These are phyloP conservation scores for Mycetomoellerius zeteki DNA, from an alignment of 1,140 invertebrate genomes.

Conservation along the genomic window DNA sequence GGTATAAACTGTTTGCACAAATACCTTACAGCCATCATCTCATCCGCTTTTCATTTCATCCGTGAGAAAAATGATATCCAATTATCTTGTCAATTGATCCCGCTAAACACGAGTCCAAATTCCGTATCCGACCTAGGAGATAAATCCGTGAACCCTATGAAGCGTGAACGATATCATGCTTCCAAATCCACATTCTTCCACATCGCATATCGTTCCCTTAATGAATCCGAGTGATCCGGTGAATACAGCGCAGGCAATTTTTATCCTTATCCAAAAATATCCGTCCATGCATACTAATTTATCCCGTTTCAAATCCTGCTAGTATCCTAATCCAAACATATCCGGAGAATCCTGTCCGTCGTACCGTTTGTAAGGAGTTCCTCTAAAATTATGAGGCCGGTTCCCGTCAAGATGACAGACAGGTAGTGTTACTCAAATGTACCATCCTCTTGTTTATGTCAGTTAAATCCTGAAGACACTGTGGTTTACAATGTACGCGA, in stretches of 20 bases:
- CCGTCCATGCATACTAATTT: slow-evolving; percentile 74
- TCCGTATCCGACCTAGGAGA: slow-evolving; percentile 79
- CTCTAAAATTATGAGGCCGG: slow-evolving; percentile 71
- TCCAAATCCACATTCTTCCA: slow-evolving; percentile 80
- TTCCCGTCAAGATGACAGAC: slow-evolving; percentile 68
- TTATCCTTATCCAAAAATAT: slow-evolving; percentile 81
- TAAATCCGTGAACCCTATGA: slow-evolving; percentile 79
- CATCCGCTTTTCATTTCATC: slow-evolving; percentile 68
- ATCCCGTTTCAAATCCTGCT: slow-evolving; percentile 67
- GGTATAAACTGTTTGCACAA: slow-evolving; percentile 76
- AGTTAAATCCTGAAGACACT: slow-evolving; percentile 59
- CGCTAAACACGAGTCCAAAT: slow-evolving; percentile 70
- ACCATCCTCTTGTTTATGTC: slow-evolving; percentile 70
- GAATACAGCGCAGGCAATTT: slow-evolving; percentile 74
- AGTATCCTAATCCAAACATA: slow-evolving; percentile 72
- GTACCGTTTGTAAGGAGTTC: slow-evolving; percentile 59
- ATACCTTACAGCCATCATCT: slow-evolving; percentile 76
- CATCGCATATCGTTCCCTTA: slow-evolving; percentile 65
- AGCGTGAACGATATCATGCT: slow-evolving; percentile 71
- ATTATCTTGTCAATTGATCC: slow-evolving; percentile 69
- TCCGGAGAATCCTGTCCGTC: slow-evolving; percentile 75
- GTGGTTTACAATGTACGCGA: slow-evolving; percentile 51
- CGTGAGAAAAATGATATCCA: slow-evolving; percentile 76
- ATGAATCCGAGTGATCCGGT: slow-evolving; percentile 73
- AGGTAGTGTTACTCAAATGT: slow-evolving; percentile 60